Conservation (phyloP, 2,113 vertebrate species). For the Phylloscopus trochilus region DNA sequence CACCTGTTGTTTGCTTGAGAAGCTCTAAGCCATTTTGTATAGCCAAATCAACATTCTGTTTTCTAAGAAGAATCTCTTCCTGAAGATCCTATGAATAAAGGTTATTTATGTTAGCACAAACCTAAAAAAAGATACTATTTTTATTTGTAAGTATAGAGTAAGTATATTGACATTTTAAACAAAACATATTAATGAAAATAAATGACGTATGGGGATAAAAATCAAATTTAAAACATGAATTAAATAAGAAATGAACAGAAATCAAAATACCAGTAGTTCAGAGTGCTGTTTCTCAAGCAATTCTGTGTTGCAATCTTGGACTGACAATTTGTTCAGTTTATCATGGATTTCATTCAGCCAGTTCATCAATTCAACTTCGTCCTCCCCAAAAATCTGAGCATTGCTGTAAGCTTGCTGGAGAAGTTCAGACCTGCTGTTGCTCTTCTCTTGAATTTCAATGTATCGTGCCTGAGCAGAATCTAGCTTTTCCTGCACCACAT, state of each 20-base stretch:
- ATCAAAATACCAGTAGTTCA: slow-evolving; percentile 89
- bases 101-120: neutral
- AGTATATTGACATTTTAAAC: neutral
- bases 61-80: slow-evolving; percentile 87
- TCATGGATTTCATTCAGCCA: slow-evolving; percentile 90
- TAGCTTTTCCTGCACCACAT: slow-evolving; percentile 91
- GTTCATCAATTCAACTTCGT: slow-evolving; percentile 95
- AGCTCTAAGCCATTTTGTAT: slow-evolving; percentile 92
- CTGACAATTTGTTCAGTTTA: slow-evolving; percentile 81
- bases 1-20: slow-evolving; percentile 96
- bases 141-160: slow-evolving; percentile 3
- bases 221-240: neutral
- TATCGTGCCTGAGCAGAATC: slow-evolving; percentile 85
- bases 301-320: slow-evolving; percentile 83
- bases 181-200: neutral
- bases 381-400: slow-evolving; percentile 94
- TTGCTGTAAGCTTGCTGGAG: slow-evolving; percentile 92
- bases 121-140: neutral
- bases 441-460: slow-evolving; percentile 92
- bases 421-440: slow-evolving; percentile 85
- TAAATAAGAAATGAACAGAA: slow-evolving; percentile 66
- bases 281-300: slow-evolving; percentile 84
- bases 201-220: neutral
- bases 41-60: slow-evolving; percentile 90
- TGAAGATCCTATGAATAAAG: slow-evolving; percentile 82